phyloP scores from a whole-genome alignment of 2,113 vertebrate genomes.

The Odontesthes bonariensis region DNA sequence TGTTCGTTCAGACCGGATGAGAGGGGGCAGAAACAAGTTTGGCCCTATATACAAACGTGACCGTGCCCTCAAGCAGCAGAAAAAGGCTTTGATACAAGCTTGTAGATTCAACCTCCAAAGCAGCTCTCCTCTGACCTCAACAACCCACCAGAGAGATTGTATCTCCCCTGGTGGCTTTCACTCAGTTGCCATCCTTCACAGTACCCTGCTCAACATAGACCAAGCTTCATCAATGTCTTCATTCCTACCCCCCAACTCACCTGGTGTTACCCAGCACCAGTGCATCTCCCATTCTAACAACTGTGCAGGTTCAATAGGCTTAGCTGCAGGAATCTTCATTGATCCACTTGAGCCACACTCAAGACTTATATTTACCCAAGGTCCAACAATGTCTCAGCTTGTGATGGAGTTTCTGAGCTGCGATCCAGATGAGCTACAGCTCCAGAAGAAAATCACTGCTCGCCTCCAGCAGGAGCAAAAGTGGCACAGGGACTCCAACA shows the following conservation, averaged over 20 bases:
- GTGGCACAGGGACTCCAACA: constrained; percentile 80
- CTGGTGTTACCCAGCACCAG: constrained; percentile 69
- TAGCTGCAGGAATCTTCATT: constrained; percentile 54
- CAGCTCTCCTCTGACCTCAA: constrained; percentile 72
- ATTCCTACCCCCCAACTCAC: constrained; percentile 9
- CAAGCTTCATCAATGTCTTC: constrained; percentile 58
- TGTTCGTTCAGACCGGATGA: constrained; percentile 92
- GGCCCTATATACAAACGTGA: constrained; percentile 96
- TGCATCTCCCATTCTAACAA: constrained; percentile 79
- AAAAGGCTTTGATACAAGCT: constrained; percentile 90
- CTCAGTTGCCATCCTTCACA: constrained; percentile 73
- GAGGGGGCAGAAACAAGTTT: constrained; percentile 94
- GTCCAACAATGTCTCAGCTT: constrained; percentile 82
- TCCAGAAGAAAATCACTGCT: constrained; percentile 84
- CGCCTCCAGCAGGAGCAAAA: constrained; percentile 88
- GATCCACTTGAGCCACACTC: constrained; percentile 77
- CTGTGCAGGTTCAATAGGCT: constrained; percentile 51
- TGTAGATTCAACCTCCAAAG: background rate
- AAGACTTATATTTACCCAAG: constrained; percentile 49
- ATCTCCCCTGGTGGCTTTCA: constrained; percentile 77
- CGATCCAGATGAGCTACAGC: constrained; percentile 88
- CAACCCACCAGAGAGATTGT: constrained; percentile 77
- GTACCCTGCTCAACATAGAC: constrained; percentile 69
- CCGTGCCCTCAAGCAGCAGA: constrained; percentile 94
- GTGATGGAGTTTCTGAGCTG: constrained; percentile 89